Evolutionary conservation across 2,113 vertebrate genomes (phyloP), one percentile per base, ranked within the genome.

Genomic region (Eulemur macaco): DNA sequence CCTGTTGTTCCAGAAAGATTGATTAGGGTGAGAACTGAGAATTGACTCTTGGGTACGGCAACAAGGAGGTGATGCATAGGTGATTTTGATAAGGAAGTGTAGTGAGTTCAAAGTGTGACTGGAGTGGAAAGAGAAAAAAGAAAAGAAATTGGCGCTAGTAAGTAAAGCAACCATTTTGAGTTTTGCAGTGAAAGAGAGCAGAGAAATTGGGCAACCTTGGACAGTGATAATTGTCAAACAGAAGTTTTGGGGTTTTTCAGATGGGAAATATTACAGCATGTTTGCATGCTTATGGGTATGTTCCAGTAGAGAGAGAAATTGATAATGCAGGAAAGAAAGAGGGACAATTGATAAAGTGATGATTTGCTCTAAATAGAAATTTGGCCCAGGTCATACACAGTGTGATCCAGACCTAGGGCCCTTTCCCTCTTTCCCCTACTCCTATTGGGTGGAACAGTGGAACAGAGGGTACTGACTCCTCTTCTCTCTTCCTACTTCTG

Each of bases 261-360:
- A 73, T 31, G 20, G 42, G 58, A 80, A 42, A 25, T 68, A 83
- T 68, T 52, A 52, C 31, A 73, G 56, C 31, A 31, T 39, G 29
- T 74, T 68, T 74, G 42, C 45, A 39, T n/a, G 37, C 37, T 37
- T 52, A 78, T 56, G n/a, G 25, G 12, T 80, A 45, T 74, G 20
- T 60, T 54, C 69, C 21, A 37, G 64, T 27, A 94, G 27, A 56
- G 31, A 92, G 76, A 50, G 29, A 90, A 92, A 71, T 0, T 37
- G 80, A 86, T 71, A 64, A 82, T 45, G 66, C 34, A 89, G 42
- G 50, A 56, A 89, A 92, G 78, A 80, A 96, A 71, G 31, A 83
- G 58, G 18, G 25, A 54, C n/a, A 66, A 52, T 9, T 85, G 58
- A 81, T n/a, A 73, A n/a, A 86, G 39, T 23, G 47, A 64, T 52